A percentile compares a stretch with the other conserved stretches of the same genome.
These are phyloP conservation scores for Sebastes wilsoni DNA, from an alignment of 2,797 vertebrate species.

Conservation along the genomic window DNA sequence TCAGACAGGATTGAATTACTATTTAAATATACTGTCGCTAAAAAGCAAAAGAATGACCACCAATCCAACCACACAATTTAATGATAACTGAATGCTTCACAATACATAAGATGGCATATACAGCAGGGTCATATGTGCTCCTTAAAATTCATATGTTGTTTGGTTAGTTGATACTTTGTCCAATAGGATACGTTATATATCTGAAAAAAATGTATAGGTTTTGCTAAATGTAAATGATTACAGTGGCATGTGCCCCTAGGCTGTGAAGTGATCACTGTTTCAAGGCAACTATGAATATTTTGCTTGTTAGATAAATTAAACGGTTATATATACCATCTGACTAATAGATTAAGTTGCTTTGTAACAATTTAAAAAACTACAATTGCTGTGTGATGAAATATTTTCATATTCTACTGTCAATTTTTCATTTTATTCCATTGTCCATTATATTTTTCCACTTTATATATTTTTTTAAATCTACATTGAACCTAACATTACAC, in stretches of 20 bases:
- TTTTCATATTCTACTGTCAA: not conserved
- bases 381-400: not conserved
- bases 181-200: too few relatives aligned
- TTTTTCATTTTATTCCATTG: not conserved
- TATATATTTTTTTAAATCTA: not conserved
- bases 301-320: not conserved
- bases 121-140: not conserved
- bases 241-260: not conserved
- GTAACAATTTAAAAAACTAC: not conserved
- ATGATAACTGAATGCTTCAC: not conserved
- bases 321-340: too few relatives aligned
- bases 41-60: not conserved
- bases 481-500: not conserved
- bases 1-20: not conserved
- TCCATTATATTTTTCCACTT: not conserved
- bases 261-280: not conserved
- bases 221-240: not conserved
- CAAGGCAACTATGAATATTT: not conserved
- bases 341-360: not conserved
- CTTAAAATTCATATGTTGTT: not conserved
- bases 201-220: not conserved
- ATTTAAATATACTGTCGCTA: not conserved
- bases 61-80: not conserved
- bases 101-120: not conserved
- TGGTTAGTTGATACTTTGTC: too few relatives aligned